Evolutionary conservation across 2,797 vertebrate genomes (phyloP), one percentile per base, ranked within the genome.

Genomic region (Pipistrellus kuhlii): DNA sequence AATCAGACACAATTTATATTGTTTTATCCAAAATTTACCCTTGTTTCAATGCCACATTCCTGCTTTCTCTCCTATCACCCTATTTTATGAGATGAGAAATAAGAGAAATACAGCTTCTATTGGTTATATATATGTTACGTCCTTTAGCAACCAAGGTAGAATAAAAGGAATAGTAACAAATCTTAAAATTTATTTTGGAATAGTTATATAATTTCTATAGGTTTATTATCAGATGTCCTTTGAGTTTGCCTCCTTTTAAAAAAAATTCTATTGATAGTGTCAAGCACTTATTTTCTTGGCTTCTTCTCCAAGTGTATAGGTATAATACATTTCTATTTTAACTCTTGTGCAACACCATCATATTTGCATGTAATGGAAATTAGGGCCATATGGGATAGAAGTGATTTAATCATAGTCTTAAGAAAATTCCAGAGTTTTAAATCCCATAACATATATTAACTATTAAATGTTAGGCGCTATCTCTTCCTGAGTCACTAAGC

Each of bases 91-190:
- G 51, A 30, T 35, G 46, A 80, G 75, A 57, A 68, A 46, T 35
- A 32, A 20, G 46, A 80, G 75, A 59, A 68, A 48, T n/a, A 18
- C 13, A 90, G 30, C 20, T 64, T 55, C 44, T 87, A 23, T 27
- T 53, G 11, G 18, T 78, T 76, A 48, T 55, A 17, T 53, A 76
- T 77, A 35, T 35, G 46, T 35, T 18, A 78, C 27, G 2, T 7
- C 53, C 35, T 73, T 44, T 87, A 57, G 32, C 88, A 88, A 83
- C 25, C 44, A 59, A 91, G 35, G 6, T 62, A 32, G 14, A 88
- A 46, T 78, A 72, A 89, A 89, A 30, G 18, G 89, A 93, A 87
- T 32, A 92, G 21, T 76, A 90, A 87, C 8, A 44, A 57, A 32
- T 4, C 12, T 75, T 77, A 77, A 41, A 64, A 64, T 69, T 85